These are phyloP conservation scores for Datnioides undecimradiatus DNA, from an alignment of 2,113 vertebrate genomes.

Conservation along the genomic window DNA sequence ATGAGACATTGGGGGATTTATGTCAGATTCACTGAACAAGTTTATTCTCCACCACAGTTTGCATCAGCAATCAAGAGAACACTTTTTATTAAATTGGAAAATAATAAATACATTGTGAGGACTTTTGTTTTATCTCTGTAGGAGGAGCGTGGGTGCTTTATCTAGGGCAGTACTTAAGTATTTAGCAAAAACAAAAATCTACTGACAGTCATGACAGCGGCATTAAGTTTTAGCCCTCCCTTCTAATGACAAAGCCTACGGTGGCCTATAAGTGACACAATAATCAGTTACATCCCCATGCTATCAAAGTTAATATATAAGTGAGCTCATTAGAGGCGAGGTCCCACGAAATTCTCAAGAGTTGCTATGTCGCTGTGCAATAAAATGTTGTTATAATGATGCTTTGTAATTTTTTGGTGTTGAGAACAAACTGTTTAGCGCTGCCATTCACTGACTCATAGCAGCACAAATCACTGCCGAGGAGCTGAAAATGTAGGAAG, in stretches of 20 bases:
- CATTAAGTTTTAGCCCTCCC: slow-evolving; percentile 12
- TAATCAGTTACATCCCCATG: slow-evolving; percentile 20
- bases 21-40: slow-evolving; percentile 3
- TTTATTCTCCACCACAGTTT: slow-evolving; percentile 6
- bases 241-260: slow-evolving; percentile 31
- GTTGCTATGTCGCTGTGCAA: background rate
- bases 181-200: slow-evolving; percentile 42
- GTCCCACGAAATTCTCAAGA: background rate
- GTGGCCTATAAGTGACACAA: slow-evolving; percentile 11
- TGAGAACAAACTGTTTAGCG: slow-evolving; percentile 3
- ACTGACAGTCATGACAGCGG: slow-evolving; percentile 11
- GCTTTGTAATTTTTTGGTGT: slow-evolving; percentile 6
- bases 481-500: slow-evolving; percentile 4
- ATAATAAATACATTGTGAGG: background rate
- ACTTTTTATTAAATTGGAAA: slow-evolving; percentile 3
- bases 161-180: background rate
- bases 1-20: slow-evolving; percentile 12
- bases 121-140: background rate
- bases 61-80: slow-evolving; percentile 4
- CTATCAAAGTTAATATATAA: slow-evolving; percentile 12
- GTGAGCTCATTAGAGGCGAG: slow-evolving; percentile 17
- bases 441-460: background rate
- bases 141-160: slow-evolving; percentile 15
- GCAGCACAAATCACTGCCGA: background rate
- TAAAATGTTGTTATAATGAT: slow-evolving; percentile 12